Base-by-base conservation (phyloP, 2,888 invertebrate species). In the Chrysodeixis includens region DNA sequence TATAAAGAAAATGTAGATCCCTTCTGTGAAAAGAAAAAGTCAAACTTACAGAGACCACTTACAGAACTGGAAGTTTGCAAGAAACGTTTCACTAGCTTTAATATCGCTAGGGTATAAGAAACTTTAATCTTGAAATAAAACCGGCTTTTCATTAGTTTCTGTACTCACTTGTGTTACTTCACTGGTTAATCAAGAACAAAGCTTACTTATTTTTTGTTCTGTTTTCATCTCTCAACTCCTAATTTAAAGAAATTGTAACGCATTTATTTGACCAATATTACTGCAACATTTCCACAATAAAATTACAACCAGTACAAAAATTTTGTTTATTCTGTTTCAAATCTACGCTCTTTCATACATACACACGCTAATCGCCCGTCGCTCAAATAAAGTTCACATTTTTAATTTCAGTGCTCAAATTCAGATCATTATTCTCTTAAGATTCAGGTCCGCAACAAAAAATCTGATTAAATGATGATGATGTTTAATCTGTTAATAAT, bases 401-500 rank as follows among this genome's bases (percentile, higher is more conserved):
- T 63, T 35, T 58, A 67, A 57, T 30, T 46, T 57, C 3, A 72
- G 49, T 53, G 40, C 10, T 49, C 26, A 30, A 61, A 20, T 30
- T 6, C 60, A 59, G 20, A 20, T 55, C 53, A 49, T 66, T 62
- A 54, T 57, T 56, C 16, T 62, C 65, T 46, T 26, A 59, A 69
- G 56, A 63, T 62, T 54, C 55, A 82, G 86, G 83, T 76, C 40
- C 67, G 78, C 77, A 88, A 88, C 86, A 88, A 88, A 88, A 88
- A 86, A 79, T 79, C 71, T 79, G 75, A 66, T 81, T 71, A 32
- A 69, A 83, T 83, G 83, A 81, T 84, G 86, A 87, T 86, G 86
- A 83, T 73, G 80, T 83, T 88, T 88, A 88, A 89, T 88, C 62
- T 74, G 85, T 88, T 87, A 89, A 85, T 84, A 79, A 83, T 86